A percentile compares a stretch with the other conserved stretches of the same genome.
Evolutionary conservation across 2,797 vertebrate species (phyloP).

Genomic region (Oceanodroma leucorhoa): DNA sequence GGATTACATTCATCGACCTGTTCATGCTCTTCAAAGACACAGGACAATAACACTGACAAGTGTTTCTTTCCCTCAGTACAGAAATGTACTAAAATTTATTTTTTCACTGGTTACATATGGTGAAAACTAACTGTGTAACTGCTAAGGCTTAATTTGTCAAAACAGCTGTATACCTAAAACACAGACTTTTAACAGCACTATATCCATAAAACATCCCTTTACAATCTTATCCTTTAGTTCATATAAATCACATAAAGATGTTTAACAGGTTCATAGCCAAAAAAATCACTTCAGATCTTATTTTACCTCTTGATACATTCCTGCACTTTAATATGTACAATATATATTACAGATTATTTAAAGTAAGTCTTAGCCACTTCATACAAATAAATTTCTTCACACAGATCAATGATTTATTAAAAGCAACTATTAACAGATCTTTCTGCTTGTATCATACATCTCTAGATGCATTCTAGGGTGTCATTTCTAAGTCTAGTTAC

Average conservation of each 20-base stretch:
- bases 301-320: not conserved
- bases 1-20: not conserved
- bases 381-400: not conserved
- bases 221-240: not conserved
- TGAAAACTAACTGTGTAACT: not conserved
- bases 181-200: not conserved
- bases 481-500: too few species aligned
- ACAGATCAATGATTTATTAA: not conserved
- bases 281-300: not conserved
- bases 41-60: not conserved
- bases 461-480: not conserved
- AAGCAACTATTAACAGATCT: not conserved
- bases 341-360: not conserved
- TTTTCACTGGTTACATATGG: not conserved
- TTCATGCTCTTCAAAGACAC: not conserved
- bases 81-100: not conserved
- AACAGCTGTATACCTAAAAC: not conserved
- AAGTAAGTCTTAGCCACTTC: not conserved
- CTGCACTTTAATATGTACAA: not conserved
- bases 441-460: not conserved
- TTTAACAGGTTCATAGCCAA: not conserved
- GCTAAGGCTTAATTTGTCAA: not conserved
- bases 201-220: not conserved
- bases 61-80: not conserved
- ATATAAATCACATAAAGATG: not conserved